Base-by-base conservation (phyloP, 2,113 vertebrate species). In the Amazona guildingii region DNA sequence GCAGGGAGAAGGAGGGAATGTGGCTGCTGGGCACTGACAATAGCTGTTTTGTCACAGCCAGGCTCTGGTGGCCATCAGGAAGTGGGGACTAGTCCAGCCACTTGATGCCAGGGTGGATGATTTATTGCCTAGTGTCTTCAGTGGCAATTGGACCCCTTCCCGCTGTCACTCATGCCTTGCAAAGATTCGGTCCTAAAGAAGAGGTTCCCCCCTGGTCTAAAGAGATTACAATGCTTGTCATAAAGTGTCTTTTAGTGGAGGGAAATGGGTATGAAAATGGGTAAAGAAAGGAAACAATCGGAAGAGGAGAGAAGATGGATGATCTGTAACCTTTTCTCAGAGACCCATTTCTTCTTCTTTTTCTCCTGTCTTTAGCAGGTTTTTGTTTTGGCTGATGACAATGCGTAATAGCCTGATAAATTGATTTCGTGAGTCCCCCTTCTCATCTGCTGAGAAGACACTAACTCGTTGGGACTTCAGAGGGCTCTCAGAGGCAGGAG, bases 71-170 rank as follows among this genome's bases (percentile, higher is more conserved):
- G 97, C 98, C 96, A 98, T 98, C 98, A 98, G 98, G 98, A 99
- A 99, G 98, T 98, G 95, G 90, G 98, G 98, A 97, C 95, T 61
- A 93, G 96, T 94, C 97, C 98, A 98, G 98, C 88, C 97, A 97
- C 97, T 97, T 69, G 97, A 97, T 99, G 99, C 98, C 98, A 98
- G 98, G 97, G 75, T 97, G 98, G 98, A 99, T 99, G 99, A 99
- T 99, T 99, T 99, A 99, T 99, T 99, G 98, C 98, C 98, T 98
- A 96, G 98, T 99, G 99, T 99, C 98, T 97, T 98, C 97, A 48
- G 98, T 99, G 98, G 99, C 98, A 98, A 98, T 99, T 99, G 99
- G 99, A 99, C 97, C 97, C 97, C 98, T 98, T 99, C 99, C 99
- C 98, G 97, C 98, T 99, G 99, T 99, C 99, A 99, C 98, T 99